These are phyloP conservation scores for Protonemura montana DNA, from an alignment of 2,888 invertebrate genomes.

Conservation along the genomic window DNA sequence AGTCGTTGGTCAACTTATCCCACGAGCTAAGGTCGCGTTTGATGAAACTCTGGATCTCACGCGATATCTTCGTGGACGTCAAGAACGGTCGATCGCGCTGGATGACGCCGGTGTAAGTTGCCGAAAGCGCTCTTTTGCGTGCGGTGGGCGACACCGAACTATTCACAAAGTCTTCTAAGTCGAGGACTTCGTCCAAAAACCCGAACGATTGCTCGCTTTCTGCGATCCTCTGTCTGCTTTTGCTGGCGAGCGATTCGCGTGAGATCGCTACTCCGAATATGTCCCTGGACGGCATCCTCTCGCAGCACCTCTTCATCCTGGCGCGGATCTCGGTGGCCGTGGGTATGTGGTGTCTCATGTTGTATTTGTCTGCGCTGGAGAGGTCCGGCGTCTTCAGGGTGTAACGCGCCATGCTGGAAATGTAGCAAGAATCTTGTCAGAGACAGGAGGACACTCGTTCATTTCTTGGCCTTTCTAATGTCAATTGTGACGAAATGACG, in stretches of 20 bases:
- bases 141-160: not conserved
- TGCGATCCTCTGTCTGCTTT: too few species aligned
- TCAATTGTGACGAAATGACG: too few species aligned
- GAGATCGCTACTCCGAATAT: not conserved
- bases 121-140: not conserved
- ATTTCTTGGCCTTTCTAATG: too few species aligned
- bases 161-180: not conserved
- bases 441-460: too few species aligned
- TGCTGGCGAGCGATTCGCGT: not conserved
- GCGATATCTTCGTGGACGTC: not conserved
- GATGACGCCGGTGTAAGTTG: not conserved
- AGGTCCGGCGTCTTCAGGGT: not conserved
- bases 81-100: not conserved
- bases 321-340: not conserved
- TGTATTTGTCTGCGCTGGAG: not conserved
- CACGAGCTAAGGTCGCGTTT: not conserved
- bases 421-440: not conserved
- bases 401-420: not conserved
- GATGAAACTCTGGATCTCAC: not conserved
- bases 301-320: not conserved
- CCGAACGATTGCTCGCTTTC: not conserved
- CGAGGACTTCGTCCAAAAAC: not conserved
- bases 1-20: constrained; percentile 16
- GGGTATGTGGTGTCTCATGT: not conserved
- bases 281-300: not conserved